Evolutionary conservation across 2,113 vertebrate genomes (phyloP), one percentile per base, ranked within the genome.

Genomic region (Galeopterus variegatus): DNA sequence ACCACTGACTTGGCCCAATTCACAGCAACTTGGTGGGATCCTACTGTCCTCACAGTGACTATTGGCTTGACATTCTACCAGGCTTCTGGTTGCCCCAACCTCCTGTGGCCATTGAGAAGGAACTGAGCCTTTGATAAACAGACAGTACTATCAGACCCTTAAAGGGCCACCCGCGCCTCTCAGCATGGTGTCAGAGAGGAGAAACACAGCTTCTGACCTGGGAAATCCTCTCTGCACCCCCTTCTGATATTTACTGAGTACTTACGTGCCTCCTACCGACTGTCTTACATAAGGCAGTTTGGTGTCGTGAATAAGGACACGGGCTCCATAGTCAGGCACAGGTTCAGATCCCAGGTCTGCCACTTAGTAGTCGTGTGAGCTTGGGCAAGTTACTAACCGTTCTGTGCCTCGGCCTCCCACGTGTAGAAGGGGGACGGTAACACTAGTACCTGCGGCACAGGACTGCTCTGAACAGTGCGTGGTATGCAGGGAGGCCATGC

Each of bases 401-500:
- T 70, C 64, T 56, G n/a, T 13, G 62, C 23, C 80, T 72, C 60
- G 5, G 9, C 13, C 48, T 76, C 8, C 69, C 45, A 6, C 52
- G 67, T 72, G 86, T 54, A 56, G 77, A 33, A 65, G 3, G 7
- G 31, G 18, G 41, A 15, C n/a, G 45, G 50, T 4, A 36, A 65
- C 33, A 13, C 17, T 1, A 6, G 76, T 11, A 1, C 21, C 18
- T 65, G 45, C 9, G 0, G 33, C 24, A 36, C 3, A 92, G 54
- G 26, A 4, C 4, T 24, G 21, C 48, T 36, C 73, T 60, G 52
- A 70, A 24, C 23, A 13, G 64, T 1, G 6, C 41, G 4, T 14
- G 41, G 23, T 18, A 5, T 3, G 1, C 31, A 19, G 23, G 7
- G 8, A 69, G 24, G 31, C 14, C 2, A 10, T 41, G 58, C 23